Evolutionary conservation across 2,888 invertebrate genomes (phyloP).

Genomic region (Drosophila merina): DNA sequence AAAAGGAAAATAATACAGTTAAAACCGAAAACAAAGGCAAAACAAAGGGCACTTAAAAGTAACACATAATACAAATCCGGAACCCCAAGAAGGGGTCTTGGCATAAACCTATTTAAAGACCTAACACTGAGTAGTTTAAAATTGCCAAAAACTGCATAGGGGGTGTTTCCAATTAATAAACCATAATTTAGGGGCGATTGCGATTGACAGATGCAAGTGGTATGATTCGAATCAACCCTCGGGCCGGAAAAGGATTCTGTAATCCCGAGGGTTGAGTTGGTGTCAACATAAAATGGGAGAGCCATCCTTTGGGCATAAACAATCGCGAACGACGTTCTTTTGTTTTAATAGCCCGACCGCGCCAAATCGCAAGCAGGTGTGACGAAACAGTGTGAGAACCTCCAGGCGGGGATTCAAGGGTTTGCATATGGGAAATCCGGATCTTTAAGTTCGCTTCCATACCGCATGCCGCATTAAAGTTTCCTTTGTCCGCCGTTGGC

Average conservation of each 20-base stretch:
- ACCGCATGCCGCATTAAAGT: constrained; percentile 49
- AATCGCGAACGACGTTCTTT: constrained; percentile 54
- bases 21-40: constrained; percentile 48
- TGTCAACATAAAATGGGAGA: constrained; percentile 77
- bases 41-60: constrained; percentile 54
- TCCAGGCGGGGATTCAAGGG: constrained; percentile 8
- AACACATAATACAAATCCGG: constrained; percentile 9
- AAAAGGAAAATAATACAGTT: constrained; percentile 62
- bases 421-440: constrained; percentile 10
- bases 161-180: constrained; percentile 66
- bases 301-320: constrained; percentile 48
- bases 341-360: constrained; percentile 46
- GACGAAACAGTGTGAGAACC: constrained; percentile 66
- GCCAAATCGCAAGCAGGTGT: constrained; percentile 57
- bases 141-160: constrained; percentile 11
- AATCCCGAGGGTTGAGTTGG: constrained; percentile 47
- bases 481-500: constrained; percentile 34
- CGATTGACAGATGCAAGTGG: constrained; percentile 76
- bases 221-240: constrained; percentile 26
- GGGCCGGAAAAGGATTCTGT: constrained; percentile 45
- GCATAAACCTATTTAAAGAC: neutral
- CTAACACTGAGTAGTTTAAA: constrained; percentile 8
- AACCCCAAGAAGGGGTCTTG: constrained; percentile 2
- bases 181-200: constrained; percentile 72
- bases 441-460: neutral